Percentiles rank a stretch among this genome's conserved stretches.
Evolutionary conservation across 1,140 invertebrate species (phyloP).

Genomic region (Drosophila leontia): DNA sequence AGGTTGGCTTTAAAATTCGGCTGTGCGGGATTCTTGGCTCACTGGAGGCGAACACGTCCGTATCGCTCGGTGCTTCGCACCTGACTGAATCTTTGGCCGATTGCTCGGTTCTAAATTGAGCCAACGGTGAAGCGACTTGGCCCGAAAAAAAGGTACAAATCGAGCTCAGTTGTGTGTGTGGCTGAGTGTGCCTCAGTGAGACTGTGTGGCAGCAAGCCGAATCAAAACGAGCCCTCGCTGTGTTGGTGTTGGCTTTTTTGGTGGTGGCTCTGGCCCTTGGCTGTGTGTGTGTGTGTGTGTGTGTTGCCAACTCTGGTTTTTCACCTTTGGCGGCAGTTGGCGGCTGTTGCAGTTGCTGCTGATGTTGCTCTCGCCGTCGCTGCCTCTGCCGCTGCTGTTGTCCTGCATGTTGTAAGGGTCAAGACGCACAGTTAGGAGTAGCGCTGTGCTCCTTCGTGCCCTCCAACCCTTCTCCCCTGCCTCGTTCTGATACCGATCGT

Average conservation of each 20-base stretch:
- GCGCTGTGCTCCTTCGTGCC: conserved; percentile 1
- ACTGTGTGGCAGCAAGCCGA: conserved; percentile 62
- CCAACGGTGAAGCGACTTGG: conserved; percentile 76
- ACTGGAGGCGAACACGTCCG: conserved; percentile 79
- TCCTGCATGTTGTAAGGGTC: conserved; percentile 77
- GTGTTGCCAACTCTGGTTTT: conserved; percentile 80
- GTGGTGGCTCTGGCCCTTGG: conserved; percentile 29
- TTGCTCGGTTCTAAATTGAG: conserved; percentile 81
- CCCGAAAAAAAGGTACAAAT: conserved; percentile 59
- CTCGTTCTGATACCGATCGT: conserved; percentile 65
- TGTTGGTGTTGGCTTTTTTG: conserved; percentile 37
- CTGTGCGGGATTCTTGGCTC: conserved; percentile 37
- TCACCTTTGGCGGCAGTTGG: conserved; percentile 82
- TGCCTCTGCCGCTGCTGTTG: conserved; percentile 39
- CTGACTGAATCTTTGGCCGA: conserved; percentile 84
- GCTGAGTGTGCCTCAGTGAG: conserved; percentile 24
- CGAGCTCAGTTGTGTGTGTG: conserved; percentile 48
- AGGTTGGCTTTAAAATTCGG: neutral
- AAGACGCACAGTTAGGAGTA: conserved; percentile 76
- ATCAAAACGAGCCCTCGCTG: conserved; percentile 74
- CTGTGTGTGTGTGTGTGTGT: conserved; percentile 37
- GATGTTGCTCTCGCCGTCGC: conserved; percentile 26
- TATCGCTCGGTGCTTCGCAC: conserved; percentile 84
- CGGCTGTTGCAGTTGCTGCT: conserved; percentile 60
- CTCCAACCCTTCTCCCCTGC: conserved; percentile 1